Base-by-base conservation (phyloP, 2,113 vertebrate genomes). In the Silurus glanis region DNA sequence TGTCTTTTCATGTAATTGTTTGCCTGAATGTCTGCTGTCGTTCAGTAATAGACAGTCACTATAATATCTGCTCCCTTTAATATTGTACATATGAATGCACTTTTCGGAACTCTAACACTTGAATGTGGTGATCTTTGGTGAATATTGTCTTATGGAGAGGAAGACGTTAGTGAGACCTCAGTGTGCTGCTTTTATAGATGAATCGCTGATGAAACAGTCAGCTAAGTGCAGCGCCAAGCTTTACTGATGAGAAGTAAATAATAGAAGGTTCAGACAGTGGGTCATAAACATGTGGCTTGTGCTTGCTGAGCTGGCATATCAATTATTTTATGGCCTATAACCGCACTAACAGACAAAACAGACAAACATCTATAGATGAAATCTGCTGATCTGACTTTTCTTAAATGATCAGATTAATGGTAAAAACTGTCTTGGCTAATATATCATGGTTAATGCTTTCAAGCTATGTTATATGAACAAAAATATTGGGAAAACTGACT, bases 241-340 rank as follows among this genome's bases (percentile, higher is more conserved):
- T 79, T 86, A 83, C 85, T 83, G 67, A 14, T 53, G 69, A 74
- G 74, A 72, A 86, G 83, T 88, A 86, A 86, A 74, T 88, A 83
- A 83, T 86, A 86, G 80, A 79, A 9, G 58, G 75, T 58, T 89
- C 61, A 72, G 78, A 64, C 53, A 49, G 74, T 84, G 81, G 58
- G 25, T 86, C 85, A 83, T 71, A 84, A 82, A 53, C 61, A 28
- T 85, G 85, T 61, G 85, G 83, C 82, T 85, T 85, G 56, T 64
- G 61, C 53, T 84, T 82, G 88, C 85, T 87, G 83, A 89, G 85
- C 37, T 55, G 85, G 23, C 76, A 80, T 71, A 85, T 89, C 59
- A 61, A 82, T 89, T 58, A 84, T 86, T 84, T 85, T 78, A 84
- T n/a, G 14, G 78, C 37, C 45, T 23, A 81, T 81, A 76, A 84